A percentile compares a stretch with the other conserved stretches of the same genome.
phyloP scores from a whole-genome alignment of 2,797 vertebrate species.

The Tauraco hartlaubi region DNA sequence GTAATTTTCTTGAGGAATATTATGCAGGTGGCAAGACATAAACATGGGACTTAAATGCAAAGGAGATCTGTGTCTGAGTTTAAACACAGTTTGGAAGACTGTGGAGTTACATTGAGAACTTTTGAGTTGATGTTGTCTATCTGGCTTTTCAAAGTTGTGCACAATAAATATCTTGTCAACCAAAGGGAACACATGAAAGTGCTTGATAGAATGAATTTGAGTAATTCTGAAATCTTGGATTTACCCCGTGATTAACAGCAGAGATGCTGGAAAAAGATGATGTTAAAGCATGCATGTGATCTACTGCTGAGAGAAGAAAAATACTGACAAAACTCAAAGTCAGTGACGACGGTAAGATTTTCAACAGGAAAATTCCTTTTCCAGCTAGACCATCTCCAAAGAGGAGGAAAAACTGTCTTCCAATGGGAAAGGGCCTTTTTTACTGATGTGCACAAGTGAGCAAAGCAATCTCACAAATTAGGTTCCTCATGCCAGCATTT shows the following conservation, averaged over 20 bases:
- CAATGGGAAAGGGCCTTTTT: neutral
- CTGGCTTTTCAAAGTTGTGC: neutral
- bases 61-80: neutral
- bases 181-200: neutral
- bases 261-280: neutral
- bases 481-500: conserved; percentile 29
- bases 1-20: neutral
- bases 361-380: neutral
- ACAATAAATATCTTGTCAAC: neutral
- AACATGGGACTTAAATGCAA: neutral
- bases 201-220: neutral
- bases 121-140: too few relatives aligned
- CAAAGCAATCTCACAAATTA: conserved; percentile 23
- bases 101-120: neutral
- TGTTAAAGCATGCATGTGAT: neutral
- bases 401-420: neutral
- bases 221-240: neutral
- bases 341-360: neutral
- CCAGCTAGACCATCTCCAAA: neutral
- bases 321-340: neutral
- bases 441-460: neutral
- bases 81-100: neutral
- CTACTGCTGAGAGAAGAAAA: neutral
- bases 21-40: neutral
- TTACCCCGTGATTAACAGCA: neutral